These are phyloP conservation scores for Pithys albifrons DNA, from an alignment of 2,113 vertebrate species.

Conservation along the genomic window DNA sequence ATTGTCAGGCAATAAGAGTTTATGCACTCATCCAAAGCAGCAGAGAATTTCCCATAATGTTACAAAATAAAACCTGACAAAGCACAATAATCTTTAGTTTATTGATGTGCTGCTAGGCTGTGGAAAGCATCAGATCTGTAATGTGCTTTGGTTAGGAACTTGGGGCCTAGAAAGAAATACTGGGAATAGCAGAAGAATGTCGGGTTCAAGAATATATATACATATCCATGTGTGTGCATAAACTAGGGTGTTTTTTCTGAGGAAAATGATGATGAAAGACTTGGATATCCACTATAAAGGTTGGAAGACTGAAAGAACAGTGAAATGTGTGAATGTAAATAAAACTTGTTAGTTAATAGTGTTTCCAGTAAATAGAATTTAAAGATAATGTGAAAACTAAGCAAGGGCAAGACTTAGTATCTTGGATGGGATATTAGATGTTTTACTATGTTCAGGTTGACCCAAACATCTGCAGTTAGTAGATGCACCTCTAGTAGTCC, in stretches of 20 bases:
- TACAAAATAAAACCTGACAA: slow-evolving; percentile 89
- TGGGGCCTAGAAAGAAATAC: slow-evolving; percentile 74
- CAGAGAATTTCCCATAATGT: slow-evolving; percentile 85
- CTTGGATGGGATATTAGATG: background rate
- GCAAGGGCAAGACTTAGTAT: background rate
- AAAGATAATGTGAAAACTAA: background rate
- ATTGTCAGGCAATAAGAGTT: slow-evolving; percentile 88
- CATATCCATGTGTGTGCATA: background rate
- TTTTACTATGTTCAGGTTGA: background rate
- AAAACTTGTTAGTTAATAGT: background rate
- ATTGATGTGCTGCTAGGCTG: slow-evolving; percentile 82
- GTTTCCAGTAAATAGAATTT: background rate
- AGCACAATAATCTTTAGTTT: slow-evolving; percentile 87
- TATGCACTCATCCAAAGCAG: slow-evolving; percentile 85
- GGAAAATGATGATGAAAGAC: slow-evolving; percentile 51
- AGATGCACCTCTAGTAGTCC: background rate
- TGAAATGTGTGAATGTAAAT: background rate
- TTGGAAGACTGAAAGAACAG: background rate
- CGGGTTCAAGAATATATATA: slow-evolving; percentile 2
- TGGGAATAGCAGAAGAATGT: slow-evolving; percentile 65
- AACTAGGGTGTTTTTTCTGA: slow-evolving; percentile 43
- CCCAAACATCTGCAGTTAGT: background rate
- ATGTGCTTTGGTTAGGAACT: slow-evolving; percentile 81
- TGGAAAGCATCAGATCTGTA: slow-evolving; percentile 77
- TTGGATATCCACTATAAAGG: slow-evolving; percentile 49